Percentiles rank a stretch among this genome's conserved stretches.
phyloP scores from a whole-genome alignment of 1,140 invertebrate genomes.

The Drosophila kepulauana region DNA sequence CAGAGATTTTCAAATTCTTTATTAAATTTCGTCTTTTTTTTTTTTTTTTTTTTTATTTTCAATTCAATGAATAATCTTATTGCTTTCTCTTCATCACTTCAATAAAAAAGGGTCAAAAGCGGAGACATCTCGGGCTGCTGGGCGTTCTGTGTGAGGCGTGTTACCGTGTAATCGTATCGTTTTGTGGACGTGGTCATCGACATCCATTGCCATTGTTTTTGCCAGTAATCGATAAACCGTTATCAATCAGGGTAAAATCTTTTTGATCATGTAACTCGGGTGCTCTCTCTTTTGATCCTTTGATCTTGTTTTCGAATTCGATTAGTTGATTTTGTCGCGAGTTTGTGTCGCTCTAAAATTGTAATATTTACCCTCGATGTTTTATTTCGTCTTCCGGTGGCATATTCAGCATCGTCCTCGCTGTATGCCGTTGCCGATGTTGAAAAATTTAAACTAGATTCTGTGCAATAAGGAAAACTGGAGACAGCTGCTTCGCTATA shows the following conservation, averaged over 20 bases:
- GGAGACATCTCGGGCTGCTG: slow-evolving; percentile 52
- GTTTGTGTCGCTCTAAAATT: slow-evolving; percentile 74
- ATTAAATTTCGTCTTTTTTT: slow-evolving; percentile 39
- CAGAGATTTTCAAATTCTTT: slow-evolving; percentile 44
- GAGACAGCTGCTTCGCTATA: slow-evolving; percentile 85
- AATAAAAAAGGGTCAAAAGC: slow-evolving; percentile 79
- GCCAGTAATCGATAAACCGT: slow-evolving; percentile 7
- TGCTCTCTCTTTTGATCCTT: slow-evolving; percentile 78
- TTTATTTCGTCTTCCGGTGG: slow-evolving; percentile 86
- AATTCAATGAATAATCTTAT: slow-evolving; percentile 32
- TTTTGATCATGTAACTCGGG: slow-evolving; percentile 36
- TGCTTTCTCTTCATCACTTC: slow-evolving; percentile 41
- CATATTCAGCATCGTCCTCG: slow-evolving; percentile 86
- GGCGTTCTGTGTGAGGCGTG: slow-evolving; percentile 49
- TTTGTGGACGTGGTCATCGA: slow-evolving; percentile 42
- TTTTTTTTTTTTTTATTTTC: slow-evolving; percentile 18
- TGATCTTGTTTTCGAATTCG: slow-evolving; percentile 63
- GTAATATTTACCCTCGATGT: slow-evolving; percentile 86
- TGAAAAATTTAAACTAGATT: slow-evolving; percentile 85
- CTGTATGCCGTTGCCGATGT: slow-evolving; percentile 86
- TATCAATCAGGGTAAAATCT: slow-evolving; percentile 13
- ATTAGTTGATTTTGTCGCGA: slow-evolving; percentile 36
- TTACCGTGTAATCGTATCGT: slow-evolving; percentile 46
- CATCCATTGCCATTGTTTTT: slow-evolving; percentile 20
- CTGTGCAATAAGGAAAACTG: slow-evolving; percentile 85